Conservation (phyloP, 2,113 vertebrate genomes). For the Acanthisitta chloris region DNA sequence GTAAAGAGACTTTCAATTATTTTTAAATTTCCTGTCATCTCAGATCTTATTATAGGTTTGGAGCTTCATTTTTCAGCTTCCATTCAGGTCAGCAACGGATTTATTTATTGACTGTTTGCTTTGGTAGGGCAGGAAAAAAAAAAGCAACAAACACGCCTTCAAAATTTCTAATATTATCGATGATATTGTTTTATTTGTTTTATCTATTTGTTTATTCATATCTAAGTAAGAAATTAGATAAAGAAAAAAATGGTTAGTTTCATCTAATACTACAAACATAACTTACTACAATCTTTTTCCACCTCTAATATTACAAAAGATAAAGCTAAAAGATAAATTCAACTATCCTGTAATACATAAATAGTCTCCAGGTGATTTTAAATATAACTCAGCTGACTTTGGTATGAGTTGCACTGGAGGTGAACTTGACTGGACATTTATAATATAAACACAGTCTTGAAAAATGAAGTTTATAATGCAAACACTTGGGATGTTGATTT, state of each 20-base stretch:
- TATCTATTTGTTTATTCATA: background rate
- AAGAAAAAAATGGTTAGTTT: background rate
- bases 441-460: constrained; percentile 27
- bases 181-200: rapidly evolving
- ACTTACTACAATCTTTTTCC: background rate
- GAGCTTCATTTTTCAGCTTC: background rate
- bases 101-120: background rate
- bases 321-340: background rate
- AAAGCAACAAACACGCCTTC: rapidly evolving
- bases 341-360: background rate
- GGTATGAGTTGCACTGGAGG: background rate
- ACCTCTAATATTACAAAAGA: background rate
- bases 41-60: background rate
- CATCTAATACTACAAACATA: background rate
- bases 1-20: too few relatives aligned
- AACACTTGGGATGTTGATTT: constrained; percentile 35
- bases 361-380: background rate
- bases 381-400: background rate
- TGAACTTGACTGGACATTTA: constrained; percentile 34
- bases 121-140: background rate
- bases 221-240: background rate
- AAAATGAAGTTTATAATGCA: constrained; percentile 46
- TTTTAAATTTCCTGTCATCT: background rate
- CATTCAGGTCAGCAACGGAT: background rate
- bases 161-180: background rate